A percentile compares a stretch with the other conserved stretches of the same genome.
Evolutionary conservation across 2,888 invertebrate species (phyloP).

Genomic region (Gymnocheta viridis): DNA sequence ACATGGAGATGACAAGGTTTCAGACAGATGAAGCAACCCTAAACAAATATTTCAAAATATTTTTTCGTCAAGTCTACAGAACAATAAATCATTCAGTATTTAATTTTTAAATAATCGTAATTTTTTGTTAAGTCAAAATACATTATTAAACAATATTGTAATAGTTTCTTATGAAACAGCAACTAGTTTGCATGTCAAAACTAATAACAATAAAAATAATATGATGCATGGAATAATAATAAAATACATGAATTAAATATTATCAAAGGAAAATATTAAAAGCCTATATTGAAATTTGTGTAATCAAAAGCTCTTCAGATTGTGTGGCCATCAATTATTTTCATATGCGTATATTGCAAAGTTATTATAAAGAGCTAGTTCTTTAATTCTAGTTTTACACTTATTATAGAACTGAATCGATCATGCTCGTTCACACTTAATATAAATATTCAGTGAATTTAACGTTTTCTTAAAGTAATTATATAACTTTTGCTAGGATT

Average conservation of each 20-base stretch:
- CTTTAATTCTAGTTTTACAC: background rate
- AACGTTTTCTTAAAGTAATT: background rate
- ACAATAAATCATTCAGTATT: conserved; percentile 8
- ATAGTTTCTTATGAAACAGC: conserved; percentile 26
- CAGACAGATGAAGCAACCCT: background rate
- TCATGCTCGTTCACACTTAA: background rate
- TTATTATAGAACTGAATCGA: background rate
- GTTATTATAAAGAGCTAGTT: no score
- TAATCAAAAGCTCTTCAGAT: background rate
- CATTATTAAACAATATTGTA: conserved; percentile 7
- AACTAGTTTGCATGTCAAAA: conserved; percentile 47
- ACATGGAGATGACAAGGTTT: conserved; percentile 9
- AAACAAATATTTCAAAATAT: background rate
- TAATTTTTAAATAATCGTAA: conserved; percentile 7
- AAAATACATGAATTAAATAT: background rate
- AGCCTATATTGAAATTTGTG: background rate
- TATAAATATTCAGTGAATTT: background rate
- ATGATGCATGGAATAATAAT: background rate
- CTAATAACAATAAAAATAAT: conserved; percentile 26
- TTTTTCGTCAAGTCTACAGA: background rate
- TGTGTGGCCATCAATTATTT: background rate
- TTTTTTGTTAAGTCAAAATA: background rate
- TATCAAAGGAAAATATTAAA: background rate
- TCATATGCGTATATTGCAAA: no score
- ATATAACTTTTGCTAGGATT: background rate